Evolutionary conservation across 1,140 invertebrate genomes (phyloP).

Genomic region (Cataglyphis hispanica): DNA sequence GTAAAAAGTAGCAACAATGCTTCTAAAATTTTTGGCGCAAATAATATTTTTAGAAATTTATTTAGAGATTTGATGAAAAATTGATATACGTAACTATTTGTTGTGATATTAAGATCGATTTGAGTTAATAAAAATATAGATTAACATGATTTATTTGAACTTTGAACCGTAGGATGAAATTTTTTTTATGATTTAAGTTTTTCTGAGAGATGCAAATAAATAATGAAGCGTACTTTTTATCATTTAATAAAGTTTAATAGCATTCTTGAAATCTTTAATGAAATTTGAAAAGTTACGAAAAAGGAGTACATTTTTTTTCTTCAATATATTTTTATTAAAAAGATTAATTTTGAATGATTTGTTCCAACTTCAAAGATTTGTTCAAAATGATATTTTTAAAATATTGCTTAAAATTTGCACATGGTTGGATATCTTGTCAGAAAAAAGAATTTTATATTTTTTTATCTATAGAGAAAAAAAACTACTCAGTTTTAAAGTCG

Average conservation of each 20-base stretch:
- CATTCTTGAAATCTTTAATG: neutral
- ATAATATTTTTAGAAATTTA: conserved; percentile 25
- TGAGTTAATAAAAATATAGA: neutral
- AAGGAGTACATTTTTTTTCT: neutral
- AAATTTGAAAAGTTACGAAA: neutral
- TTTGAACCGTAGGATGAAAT: neutral
- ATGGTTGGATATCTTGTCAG: neutral
- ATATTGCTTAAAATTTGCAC: neutral
- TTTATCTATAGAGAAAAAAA: neutral
- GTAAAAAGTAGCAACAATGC: neutral
- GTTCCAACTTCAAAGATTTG: neutral
- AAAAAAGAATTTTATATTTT: neutral
- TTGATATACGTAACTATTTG: neutral
- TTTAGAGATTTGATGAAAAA: neutral
- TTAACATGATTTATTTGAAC: neutral
- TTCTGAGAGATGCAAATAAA: neutral
- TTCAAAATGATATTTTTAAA: neutral
- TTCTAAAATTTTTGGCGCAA: neutral
- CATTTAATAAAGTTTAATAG: neutral
- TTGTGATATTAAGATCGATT: neutral
- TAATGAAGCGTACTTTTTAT: neutral
- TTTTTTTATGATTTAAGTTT: neutral
- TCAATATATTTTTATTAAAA: neutral
- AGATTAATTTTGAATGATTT: neutral
- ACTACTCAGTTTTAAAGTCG: neutral